A percentile compares a stretch with the other conserved stretches of the same genome.
Conservation (phyloP, 2,888 invertebrate genomes). For the Chrysolina oricalcia region DNA sequence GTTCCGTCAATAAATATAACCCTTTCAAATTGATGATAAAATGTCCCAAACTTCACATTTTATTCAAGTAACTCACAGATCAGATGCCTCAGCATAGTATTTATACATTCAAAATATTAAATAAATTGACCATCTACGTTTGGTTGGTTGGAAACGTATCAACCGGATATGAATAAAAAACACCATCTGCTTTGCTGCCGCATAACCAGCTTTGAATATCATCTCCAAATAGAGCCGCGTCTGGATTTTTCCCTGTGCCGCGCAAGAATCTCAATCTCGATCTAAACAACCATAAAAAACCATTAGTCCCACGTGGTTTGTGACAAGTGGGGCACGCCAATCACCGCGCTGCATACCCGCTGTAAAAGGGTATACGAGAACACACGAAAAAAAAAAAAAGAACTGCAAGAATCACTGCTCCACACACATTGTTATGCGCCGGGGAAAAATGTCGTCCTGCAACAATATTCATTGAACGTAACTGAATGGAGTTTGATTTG, state of each 20-base stretch:
- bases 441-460: not conserved
- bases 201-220: slow-evolving; percentile 12
- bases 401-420: slow-evolving; percentile 11
- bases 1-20: too few relatives aligned
- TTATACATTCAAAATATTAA: too few relatives aligned
- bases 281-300: slow-evolving; percentile 9
- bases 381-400: not conserved
- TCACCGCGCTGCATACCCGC: not conserved
- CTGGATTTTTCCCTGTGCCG: slow-evolving; percentile 2
- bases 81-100: too few relatives aligned
- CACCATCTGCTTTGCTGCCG: not conserved
- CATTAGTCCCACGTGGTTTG: slow-evolving; percentile 23
- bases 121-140: too few relatives aligned
- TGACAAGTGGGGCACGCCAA: slow-evolving; percentile 18
- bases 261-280: slow-evolving; percentile 13
- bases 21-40: too few relatives aligned
- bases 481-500: not conserved
- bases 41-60: too few relatives aligned
- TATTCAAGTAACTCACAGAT: too few relatives aligned
- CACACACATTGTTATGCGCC: slow-evolving; percentile 15
- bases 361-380: slow-evolving; percentile 17
- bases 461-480: not conserved
- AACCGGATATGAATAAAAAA: not conserved
- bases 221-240: slow-evolving; percentile 23
- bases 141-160: not conserved